These are phyloP conservation scores for Entomobrya multifasciata DNA, from an alignment of 2,888 invertebrate genomes.

Conservation along the genomic window DNA sequence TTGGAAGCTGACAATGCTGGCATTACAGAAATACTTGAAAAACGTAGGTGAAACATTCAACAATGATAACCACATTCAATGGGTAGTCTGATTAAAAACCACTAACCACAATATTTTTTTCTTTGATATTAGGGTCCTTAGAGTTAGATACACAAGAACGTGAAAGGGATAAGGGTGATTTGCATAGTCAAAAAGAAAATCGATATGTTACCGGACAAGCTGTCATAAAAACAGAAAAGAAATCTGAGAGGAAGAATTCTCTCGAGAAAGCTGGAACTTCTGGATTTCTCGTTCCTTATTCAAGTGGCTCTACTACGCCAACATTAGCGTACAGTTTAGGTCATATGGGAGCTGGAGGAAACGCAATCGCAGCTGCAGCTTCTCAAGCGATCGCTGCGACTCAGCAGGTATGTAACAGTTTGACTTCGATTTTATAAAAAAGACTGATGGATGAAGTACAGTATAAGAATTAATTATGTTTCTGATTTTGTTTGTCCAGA, in stretches of 20 bases:
- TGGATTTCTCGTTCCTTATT: slow-evolving; percentile 39
- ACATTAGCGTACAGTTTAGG: slow-evolving; percentile 84
- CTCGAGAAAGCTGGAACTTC: slow-evolving; percentile 74
- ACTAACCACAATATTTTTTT: too few relatives aligned
- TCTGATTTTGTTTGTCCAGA: too few relatives aligned
- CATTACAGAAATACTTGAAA: slow-evolving; percentile 96
- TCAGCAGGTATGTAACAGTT: slow-evolving; percentile 92
- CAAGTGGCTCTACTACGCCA: slow-evolving; percentile 63
- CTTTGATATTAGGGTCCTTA: slow-evolving; percentile 90
- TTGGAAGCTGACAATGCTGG: slow-evolving; percentile 99
- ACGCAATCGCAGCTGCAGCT: slow-evolving; percentile 95
- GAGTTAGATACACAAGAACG: slow-evolving; percentile 88
- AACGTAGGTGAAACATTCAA: slow-evolving; percentile 82
- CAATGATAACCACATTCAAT: too few relatives aligned
- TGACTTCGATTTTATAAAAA: too few relatives aligned
- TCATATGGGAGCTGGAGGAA: slow-evolving; percentile 91
- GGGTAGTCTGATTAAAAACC: too few relatives aligned
- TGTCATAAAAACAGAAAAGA: slow-evolving; percentile 78
- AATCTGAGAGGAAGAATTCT: slow-evolving; percentile 78
- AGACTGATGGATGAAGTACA: too few relatives aligned
- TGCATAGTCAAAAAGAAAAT: slow-evolving; percentile 91
- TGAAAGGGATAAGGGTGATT: slow-evolving; percentile 81
- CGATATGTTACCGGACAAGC: slow-evolving; percentile 58
- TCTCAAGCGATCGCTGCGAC: slow-evolving; percentile 98
- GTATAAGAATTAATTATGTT: too few relatives aligned